Conservation (phyloP, 2,888 invertebrate species). For the Cynaeus angustus region DNA sequence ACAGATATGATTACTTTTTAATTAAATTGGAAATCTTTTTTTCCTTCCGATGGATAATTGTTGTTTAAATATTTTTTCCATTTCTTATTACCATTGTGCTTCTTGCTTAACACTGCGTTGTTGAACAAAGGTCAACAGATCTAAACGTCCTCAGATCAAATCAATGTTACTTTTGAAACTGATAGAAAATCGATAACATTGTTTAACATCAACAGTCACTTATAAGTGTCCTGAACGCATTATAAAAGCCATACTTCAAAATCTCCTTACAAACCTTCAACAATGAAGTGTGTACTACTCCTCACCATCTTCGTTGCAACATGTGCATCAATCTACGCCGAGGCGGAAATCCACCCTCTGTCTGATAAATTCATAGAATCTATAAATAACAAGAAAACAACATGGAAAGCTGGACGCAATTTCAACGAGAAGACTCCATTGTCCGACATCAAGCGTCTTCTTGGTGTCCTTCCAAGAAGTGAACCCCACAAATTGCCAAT, state of each 20-base stretch:
- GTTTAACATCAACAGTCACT: neutral
- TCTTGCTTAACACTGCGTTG: too few species aligned
- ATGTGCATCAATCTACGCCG: constrained; percentile 5
- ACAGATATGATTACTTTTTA: too few species aligned
- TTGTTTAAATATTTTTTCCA: too few species aligned
- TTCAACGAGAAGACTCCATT: constrained; percentile 76
- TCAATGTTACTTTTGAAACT: neutral
- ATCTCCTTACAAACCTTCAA: neutral
- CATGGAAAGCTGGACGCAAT: constrained; percentile 86
- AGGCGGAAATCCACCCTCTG: constrained; percentile 71
- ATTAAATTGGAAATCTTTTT: too few species aligned
- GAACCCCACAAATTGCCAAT: constrained; percentile 12
- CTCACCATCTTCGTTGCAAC: neutral
- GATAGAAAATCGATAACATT: constrained; percentile 1
- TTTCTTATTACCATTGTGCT: too few species aligned
- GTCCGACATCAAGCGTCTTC: constrained; percentile 75
- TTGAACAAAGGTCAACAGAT: neutral
- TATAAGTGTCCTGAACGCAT: neutral
- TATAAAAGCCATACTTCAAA: neutral
- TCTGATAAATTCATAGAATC: constrained; percentile 80
- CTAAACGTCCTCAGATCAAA: too few species aligned
- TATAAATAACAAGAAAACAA: constrained; percentile 78
- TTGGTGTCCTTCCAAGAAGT: constrained; percentile 68
- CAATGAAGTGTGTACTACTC: constrained; percentile 32
- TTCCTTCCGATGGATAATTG: too few species aligned